Percentiles rank a stretch among this genome's conserved stretches.
Conservation (phyloP, 1,140 invertebrate genomes). For the Amyelois transitella region DNA sequence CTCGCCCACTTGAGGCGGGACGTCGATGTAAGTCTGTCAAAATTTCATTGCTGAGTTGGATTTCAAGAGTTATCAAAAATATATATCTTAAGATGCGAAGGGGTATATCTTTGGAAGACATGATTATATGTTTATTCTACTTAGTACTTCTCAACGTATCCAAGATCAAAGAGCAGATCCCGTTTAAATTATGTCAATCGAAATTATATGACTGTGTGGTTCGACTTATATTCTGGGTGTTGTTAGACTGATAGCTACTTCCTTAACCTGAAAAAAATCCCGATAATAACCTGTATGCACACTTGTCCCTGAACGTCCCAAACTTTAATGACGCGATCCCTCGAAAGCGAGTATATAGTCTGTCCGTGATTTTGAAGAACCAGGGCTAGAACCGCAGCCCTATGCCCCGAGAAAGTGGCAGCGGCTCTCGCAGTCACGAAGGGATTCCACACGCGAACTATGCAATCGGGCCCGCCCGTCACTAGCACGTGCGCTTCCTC, state of each 20-base stretch:
- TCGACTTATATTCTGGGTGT: too few relatives aligned
- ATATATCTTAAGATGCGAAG: too few relatives aligned
- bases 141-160: too few relatives aligned
- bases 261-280: too few relatives aligned
- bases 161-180: too few relatives aligned
- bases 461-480: constrained; percentile 83
- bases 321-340: constrained; percentile 81
- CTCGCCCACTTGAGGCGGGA: constrained; percentile 76
- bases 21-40: constrained; percentile 76
- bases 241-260: too few relatives aligned
- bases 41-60: too few relatives aligned
- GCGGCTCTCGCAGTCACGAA: constrained; percentile 80
- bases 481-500: constrained; percentile 76
- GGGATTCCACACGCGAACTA: constrained; percentile 84
- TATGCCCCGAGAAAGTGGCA: constrained; percentile 80
- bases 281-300: constrained; percentile 77
- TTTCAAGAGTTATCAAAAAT: too few relatives aligned
- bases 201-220: too few relatives aligned
- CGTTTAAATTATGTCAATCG: too few relatives aligned
- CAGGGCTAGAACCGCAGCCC: constrained; percentile 78
- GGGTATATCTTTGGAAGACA: too few relatives aligned
- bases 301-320: constrained; percentile 78
- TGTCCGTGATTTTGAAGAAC: constrained; percentile 74
- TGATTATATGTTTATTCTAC: too few relatives aligned
- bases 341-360: constrained; percentile 77